Evolutionary conservation across 2,888 invertebrate species (phyloP).

Genomic region (Dione vanillae): DNA sequence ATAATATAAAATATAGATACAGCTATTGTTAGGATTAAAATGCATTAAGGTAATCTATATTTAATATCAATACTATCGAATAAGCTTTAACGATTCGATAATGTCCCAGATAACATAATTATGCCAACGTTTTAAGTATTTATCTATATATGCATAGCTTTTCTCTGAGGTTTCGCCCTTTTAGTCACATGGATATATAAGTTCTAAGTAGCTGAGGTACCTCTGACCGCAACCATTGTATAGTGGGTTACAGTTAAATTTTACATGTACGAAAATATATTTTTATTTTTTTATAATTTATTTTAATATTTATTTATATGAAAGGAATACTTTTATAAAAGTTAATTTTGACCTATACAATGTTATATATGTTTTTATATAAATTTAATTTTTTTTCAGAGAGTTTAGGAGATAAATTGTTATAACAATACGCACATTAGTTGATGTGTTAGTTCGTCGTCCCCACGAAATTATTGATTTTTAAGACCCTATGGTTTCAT

Average conservation of each 20-base stretch:
- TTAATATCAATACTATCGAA: constrained; percentile 15
- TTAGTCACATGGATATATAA: not conserved
- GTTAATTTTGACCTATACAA: no score
- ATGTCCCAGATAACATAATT: constrained; percentile 8
- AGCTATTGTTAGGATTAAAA: constrained; percentile 30
- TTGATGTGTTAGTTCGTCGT: not conserved
- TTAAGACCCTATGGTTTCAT: constrained; percentile 19
- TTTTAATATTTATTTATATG: no score
- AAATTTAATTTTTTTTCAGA: no score
- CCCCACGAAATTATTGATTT: constrained; percentile 19
- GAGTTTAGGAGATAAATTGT: not conserved
- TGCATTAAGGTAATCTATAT: constrained; percentile 33
- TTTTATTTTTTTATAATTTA: no score
- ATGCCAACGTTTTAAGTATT: constrained; percentile 2
- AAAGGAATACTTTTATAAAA: no score
- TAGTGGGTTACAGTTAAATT: no score
- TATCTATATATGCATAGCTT: not conserved
- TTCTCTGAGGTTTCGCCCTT: not conserved
- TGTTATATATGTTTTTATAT: no score
- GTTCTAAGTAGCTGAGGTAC: no score
- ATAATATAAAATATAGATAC: not conserved
- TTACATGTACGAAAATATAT: no score
- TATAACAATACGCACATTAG: not conserved
- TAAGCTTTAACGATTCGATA: not conserved
- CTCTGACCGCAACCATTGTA: no score